phyloP scores from a whole-genome alignment of 64 coral and sea anemone genomes.

The Montipora cactus region DNA sequence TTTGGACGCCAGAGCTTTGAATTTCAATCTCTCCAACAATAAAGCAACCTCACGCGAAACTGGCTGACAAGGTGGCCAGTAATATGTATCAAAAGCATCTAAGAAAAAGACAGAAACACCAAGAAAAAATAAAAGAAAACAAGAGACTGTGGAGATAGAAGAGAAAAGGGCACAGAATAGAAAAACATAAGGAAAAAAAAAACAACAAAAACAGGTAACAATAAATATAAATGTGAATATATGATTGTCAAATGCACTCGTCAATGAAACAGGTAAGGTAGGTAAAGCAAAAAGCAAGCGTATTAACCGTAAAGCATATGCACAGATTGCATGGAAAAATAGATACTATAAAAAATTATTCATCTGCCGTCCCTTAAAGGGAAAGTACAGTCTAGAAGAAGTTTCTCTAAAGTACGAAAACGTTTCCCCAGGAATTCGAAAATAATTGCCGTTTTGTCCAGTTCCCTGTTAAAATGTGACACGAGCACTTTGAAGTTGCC shows the following conservation, averaged over 20 bases:
- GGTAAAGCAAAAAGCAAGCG: too few relatives aligned
- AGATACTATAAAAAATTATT: too few relatives aligned
- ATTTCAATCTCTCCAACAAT: constrained; percentile 7
- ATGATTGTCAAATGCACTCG: neutral
- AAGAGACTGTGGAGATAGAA: neutral
- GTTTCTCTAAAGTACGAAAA: too few relatives aligned
- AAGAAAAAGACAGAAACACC: neutral
- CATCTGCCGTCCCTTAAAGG: too few relatives aligned
- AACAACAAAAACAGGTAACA: neutral
- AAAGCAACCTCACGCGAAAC: neutral
- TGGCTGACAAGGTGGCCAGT: neutral
- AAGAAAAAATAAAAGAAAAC: constrained; percentile 4
- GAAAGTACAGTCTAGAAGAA: too few relatives aligned
- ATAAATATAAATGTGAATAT: neutral
- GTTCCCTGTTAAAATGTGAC: too few relatives aligned
- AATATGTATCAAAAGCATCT: constrained; percentile 26
- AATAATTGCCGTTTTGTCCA: too few relatives aligned
- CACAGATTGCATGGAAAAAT: too few relatives aligned
- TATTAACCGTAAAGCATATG: too few relatives aligned
- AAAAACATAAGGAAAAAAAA: neutral
- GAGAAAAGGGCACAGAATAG: neutral
- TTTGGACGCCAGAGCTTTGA: neutral
- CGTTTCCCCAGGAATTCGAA: too few relatives aligned
- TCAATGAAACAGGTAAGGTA: too few relatives aligned
- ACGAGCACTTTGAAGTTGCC: too few relatives aligned